Conservation (phyloP, 2,797 vertebrate genomes). For the Malurus splendens region DNA sequence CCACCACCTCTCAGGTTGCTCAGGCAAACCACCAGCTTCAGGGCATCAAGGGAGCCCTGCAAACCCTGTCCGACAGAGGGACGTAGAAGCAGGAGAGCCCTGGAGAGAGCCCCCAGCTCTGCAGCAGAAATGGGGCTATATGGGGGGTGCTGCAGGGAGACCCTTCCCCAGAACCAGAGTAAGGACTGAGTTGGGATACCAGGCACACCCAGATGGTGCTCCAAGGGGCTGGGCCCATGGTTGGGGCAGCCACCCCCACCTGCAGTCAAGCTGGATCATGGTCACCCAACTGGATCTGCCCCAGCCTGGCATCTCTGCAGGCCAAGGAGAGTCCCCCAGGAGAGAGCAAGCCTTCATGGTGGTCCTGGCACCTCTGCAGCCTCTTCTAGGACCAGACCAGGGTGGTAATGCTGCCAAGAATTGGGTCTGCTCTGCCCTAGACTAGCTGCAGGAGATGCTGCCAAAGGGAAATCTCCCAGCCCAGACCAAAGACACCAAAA, state of each 20-base stretch:
- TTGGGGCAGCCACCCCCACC: not conserved
- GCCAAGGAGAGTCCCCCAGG: not conserved
- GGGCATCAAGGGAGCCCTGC: not conserved
- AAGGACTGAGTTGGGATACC: not conserved
- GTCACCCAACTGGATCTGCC: not conserved
- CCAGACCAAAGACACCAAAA: not conserved
- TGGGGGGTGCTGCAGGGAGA: not conserved
- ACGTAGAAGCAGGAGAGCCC: accelerated
- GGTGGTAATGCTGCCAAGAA: not conserved
- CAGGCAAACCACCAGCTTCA: not conserved
- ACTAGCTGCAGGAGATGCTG: not conserved
- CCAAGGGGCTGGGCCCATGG: not conserved
- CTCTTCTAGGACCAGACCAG: not conserved
- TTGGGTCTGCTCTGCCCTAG: accelerated
- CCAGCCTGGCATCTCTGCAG: not conserved
- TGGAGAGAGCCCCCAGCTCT: not conserved
- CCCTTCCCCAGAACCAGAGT: not conserved
- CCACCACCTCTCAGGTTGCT: no score
- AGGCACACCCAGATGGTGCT: accelerated
- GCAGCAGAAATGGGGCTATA: accelerated
- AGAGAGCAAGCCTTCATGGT: accelerated
- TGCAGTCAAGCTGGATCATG: accelerated
- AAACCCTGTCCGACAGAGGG: not conserved
- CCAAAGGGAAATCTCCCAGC: not conserved
- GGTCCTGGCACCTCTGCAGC: not conserved